Conservation (phyloP, 2,113 vertebrate genomes). For the Eonycteris spelaea region DNA sequence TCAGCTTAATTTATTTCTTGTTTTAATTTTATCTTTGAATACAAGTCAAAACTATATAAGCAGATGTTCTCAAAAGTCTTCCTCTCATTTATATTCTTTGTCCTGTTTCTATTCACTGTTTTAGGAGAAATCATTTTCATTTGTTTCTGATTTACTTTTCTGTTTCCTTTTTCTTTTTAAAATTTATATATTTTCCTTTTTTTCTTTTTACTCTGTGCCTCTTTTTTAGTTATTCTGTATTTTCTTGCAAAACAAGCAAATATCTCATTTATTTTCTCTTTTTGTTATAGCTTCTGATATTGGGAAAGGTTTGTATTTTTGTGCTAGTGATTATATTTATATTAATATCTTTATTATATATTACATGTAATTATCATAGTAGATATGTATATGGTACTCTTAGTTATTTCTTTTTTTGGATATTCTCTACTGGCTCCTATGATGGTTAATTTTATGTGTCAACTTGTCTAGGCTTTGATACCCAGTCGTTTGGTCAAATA, state of each 20-base stretch:
- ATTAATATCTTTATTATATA: not conserved
- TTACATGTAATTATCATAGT: not conserved
- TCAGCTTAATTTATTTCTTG: not conserved
- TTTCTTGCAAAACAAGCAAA: not conserved
- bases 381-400: not conserved
- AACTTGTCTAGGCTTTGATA: no score
- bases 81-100: not conserved
- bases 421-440: not conserved
- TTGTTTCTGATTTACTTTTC: not conserved
- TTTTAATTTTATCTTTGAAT: not conserved
- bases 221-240: not conserved
- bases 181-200: not conserved
- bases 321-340: not conserved
- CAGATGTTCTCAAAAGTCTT: not conserved
- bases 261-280: not conserved
- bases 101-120: not conserved
- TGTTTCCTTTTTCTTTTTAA: not conserved
- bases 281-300: not conserved
- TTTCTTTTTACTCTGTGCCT: not conserved
- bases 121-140: not conserved
- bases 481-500: not conserved
- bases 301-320: not conserved
- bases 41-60: not conserved
- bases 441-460: not conserved
- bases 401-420: not conserved